Conservation (phyloP, 1,140 invertebrate genomes). For the Brachionus sp. region DNA sequence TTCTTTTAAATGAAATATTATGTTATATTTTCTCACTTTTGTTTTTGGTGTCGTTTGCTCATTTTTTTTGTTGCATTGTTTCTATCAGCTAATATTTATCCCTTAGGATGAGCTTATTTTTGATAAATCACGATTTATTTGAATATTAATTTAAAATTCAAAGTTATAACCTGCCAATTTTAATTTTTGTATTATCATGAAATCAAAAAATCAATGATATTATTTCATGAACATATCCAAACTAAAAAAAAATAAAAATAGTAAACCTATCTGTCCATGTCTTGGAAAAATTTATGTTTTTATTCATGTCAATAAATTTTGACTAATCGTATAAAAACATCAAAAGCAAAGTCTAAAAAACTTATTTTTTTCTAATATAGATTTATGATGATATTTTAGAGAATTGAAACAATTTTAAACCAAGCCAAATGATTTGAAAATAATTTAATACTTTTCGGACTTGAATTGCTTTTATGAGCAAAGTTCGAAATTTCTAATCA, state of each 20-base stretch:
- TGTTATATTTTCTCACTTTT: background rate
- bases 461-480: background rate
- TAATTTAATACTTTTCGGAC: background rate
- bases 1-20: background rate
- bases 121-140: background rate
- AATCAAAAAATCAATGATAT: background rate
- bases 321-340: background rate
- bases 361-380: background rate
- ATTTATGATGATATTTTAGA: background rate
- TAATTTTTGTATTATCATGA: background rate
- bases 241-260: background rate
- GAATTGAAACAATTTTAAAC: background rate
- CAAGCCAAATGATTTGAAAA: background rate
- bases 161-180: background rate
- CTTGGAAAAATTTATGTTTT: background rate
- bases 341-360: background rate
- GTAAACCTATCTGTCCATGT: background rate
- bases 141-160: background rate
- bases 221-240: background rate
- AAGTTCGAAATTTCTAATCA: background rate
- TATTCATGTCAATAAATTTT: background rate
- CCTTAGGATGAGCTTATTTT: background rate
- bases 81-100: background rate
- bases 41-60: background rate
- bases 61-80: background rate